phyloP scores from a whole-genome alignment of 1,140 invertebrate species.

The Trichonephila clavipes region DNA sequence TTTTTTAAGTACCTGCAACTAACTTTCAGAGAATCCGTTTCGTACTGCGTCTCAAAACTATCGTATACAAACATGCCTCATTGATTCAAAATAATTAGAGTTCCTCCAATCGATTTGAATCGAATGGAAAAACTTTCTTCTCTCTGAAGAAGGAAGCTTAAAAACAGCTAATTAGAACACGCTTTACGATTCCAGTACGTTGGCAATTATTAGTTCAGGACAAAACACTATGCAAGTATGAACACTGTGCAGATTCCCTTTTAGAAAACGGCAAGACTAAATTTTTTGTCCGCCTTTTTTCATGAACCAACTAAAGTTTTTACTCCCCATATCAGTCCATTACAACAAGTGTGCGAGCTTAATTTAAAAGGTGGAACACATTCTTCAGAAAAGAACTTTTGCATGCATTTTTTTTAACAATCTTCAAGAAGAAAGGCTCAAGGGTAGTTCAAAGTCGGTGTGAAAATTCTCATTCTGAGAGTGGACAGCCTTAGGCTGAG shows the following conservation, averaged over 20 bases:
- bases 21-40: background rate
- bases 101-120: background rate
- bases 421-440: background rate
- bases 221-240: conserved; percentile 6
- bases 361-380: conserved; percentile 12
- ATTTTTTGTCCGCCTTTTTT: background rate
- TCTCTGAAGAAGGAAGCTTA: background rate
- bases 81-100: conserved; percentile 69
- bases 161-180: conserved; percentile 36
- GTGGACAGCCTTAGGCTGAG: background rate
- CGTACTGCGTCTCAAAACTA: background rate
- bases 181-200: background rate
- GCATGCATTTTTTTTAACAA: conserved; percentile 22
- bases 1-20: too few relatives aligned
- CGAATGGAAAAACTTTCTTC: background rate
- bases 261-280: background rate
- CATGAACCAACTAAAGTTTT: conserved; percentile 5
- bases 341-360: conserved; percentile 53
- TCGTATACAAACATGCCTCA: background rate
- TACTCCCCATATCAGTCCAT: background rate
- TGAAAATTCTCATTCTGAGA: background rate
- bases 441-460: background rate
- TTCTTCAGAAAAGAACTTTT: background rate
- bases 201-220: conserved; percentile 20
- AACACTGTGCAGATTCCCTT: background rate